Percentiles rank a stretch among this genome's conserved stretches.
phyloP scores from a whole-genome alignment of 2,113 vertebrate genomes.

The Amia ocellicauda region DNA sequence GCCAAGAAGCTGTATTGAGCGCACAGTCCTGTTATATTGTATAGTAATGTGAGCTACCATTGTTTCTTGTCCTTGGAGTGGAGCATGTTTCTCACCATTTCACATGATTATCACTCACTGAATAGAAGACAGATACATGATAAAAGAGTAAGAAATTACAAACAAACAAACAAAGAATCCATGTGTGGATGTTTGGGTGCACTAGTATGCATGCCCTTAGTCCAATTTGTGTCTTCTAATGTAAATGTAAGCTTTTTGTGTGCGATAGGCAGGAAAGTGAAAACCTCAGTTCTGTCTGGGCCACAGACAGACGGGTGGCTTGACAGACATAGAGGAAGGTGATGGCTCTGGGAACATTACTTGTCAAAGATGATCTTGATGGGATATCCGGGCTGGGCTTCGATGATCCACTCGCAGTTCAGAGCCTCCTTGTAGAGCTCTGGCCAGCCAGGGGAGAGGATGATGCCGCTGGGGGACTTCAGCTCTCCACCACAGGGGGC shows the following conservation, averaged over 20 bases:
- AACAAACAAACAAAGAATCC: no score
- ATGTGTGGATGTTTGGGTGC: no score
- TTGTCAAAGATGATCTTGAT: slow-evolving; percentile 99
- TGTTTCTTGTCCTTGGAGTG: not conserved
- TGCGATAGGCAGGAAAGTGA: no score
- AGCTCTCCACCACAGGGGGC: slow-evolving; percentile 94
- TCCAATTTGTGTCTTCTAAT: no score
- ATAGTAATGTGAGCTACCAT: not conserved
- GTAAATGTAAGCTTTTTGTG: no score
- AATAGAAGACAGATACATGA: no score
- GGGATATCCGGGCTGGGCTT: slow-evolving; percentile 94
- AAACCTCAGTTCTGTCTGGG: no score
- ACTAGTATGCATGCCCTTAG: no score
- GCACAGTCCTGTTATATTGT: no score
- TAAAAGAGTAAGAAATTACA: not conserved
- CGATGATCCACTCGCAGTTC: slow-evolving; percentile 96
- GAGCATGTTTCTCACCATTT: slow-evolving; percentile 21
- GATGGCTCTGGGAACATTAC: slow-evolving; percentile 55
- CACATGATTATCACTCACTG: slow-evolving; percentile 47
- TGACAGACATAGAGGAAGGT: not conserved
- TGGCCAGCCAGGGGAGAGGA: slow-evolving; percentile 96
- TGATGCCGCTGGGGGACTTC: slow-evolving; percentile 89
- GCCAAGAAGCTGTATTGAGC: no score
- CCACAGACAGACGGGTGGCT: not conserved
- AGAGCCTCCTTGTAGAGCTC: slow-evolving; percentile 97